phyloP scores from a whole-genome alignment of 1,140 invertebrate species.

The Drosophila teissieri region DNA sequence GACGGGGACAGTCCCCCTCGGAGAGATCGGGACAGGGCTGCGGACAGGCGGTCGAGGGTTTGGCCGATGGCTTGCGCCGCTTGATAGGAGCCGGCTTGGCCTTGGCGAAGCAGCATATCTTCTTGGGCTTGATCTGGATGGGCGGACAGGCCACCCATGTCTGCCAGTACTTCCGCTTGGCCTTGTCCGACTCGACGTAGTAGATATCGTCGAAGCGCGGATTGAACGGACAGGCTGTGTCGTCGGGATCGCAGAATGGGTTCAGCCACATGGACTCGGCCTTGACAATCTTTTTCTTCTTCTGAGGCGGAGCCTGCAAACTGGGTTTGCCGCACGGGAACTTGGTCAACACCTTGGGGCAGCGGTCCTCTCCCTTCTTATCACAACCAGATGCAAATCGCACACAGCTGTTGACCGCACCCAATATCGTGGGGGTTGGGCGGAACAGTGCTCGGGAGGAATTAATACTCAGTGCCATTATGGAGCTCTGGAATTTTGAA shows the following conservation, averaged over 20 bases:
- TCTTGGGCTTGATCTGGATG: constrained; percentile 54
- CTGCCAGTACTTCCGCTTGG: constrained; percentile 71
- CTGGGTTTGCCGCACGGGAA: constrained; percentile 55
- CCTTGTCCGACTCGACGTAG: constrained; percentile 75
- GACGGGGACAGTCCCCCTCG: not conserved
- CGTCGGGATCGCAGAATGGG: constrained; percentile 62
- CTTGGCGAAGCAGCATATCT: constrained; percentile 60
- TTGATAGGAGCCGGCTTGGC: constrained; percentile 39
- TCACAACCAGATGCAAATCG: constrained; percentile 21
- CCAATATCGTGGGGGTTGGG: not conserved
- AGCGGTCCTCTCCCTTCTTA: constrained; percentile 6
- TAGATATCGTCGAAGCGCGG: constrained; percentile 79
- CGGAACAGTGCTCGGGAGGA: not conserved
- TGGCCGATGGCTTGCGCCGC: constrained; percentile 36
- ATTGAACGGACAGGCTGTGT: constrained; percentile 50
- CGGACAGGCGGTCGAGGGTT: constrained; percentile 45
- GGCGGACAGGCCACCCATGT: constrained; percentile 78
- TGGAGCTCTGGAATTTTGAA: not conserved
- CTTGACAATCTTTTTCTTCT: not conserved
- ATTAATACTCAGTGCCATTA: constrained; percentile 1
- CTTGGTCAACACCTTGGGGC: constrained; percentile 7
- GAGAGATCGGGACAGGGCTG: not conserved
- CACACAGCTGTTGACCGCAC: not conserved
- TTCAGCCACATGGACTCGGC: constrained; percentile 60
- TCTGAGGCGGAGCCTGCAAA: not conserved